Evolutionary conservation across 2,888 invertebrate genomes (phyloP).

Genomic region (Chrysotoxum bicinctum): DNA sequence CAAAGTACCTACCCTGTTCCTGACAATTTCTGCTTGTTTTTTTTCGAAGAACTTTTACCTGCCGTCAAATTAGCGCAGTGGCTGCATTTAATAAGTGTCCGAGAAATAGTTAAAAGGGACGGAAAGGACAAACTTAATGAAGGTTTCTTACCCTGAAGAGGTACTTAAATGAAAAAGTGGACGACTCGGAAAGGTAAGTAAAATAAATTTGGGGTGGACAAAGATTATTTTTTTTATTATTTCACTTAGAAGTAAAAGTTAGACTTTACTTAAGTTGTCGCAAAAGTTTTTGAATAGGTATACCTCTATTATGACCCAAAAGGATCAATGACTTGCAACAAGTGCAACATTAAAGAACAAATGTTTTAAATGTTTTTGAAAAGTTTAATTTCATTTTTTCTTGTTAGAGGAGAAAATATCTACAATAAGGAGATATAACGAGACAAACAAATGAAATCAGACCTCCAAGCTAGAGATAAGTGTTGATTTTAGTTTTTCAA

Average conservation of each 20-base stretch:
- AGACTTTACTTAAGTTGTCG: conserved; percentile 18
- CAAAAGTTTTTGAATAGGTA: conserved; percentile 39
- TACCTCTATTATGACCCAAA: conserved; percentile 8
- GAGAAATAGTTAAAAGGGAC: conserved; percentile 58
- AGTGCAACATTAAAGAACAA: conserved; percentile 24
- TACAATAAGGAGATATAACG: rapidly evolving
- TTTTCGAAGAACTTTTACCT: conserved; percentile 47
- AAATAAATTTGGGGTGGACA: conserved; percentile 42
- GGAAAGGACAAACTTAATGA: conserved; percentile 51
- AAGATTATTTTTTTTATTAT: not conserved
- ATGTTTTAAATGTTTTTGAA: conserved; percentile 10
- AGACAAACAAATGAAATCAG: no score
- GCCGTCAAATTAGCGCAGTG: conserved; percentile 65
- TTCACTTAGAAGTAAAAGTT: conserved; percentile 19
- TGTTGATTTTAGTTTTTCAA: no score
- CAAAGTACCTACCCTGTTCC: conserved; percentile 30
- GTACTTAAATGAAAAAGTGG: conserved; percentile 41
- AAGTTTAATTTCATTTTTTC: conserved; percentile 1
- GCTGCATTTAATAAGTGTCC: conserved; percentile 71
- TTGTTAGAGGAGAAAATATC: no score
- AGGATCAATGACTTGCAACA: conserved; percentile 34
- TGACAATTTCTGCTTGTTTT: conserved; percentile 48
- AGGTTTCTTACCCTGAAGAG: conserved; percentile 38
- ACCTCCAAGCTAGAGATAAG: no score
- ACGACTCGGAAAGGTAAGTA: conserved; percentile 30